Evolutionary conservation across 2,113 vertebrate species (phyloP), one percentile per base, ranked within the genome.

Genomic region (Cnemophilus loriae): DNA sequence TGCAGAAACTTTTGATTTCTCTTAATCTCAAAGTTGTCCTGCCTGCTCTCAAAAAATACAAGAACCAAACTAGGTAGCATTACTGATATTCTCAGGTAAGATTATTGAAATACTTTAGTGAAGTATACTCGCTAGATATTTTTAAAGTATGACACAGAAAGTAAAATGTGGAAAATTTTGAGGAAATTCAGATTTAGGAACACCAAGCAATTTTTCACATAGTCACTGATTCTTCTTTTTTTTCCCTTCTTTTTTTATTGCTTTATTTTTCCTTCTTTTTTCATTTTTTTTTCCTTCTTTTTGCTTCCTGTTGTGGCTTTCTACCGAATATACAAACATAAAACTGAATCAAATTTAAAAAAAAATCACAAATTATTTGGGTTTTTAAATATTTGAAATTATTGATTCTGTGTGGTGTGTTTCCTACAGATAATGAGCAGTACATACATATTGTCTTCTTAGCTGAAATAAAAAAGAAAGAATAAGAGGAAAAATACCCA

Each of bases 341-440:
- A 9, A 57, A 19, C 9, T 39, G 6, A 69, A 78, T n/a, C 2
- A 7, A 59, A 37, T 59, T 41, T 41, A 42, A 27, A 35, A 63
- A 18, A 20, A 39, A 32, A n/a, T 2, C 1, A 0, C 4, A 35
- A 73, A 18, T 41, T 50, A 20, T 28, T 53, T 30, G 10, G 0
- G 0, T 4, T 55, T 67, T 81, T 32, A 5, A n/a, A 27, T 22
- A 63, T 83, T 78, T 73, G 11, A n/a, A 37, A 23, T 60, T 44
- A 22, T 28, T 84, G 41, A 50, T 69, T 70, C 28, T 39, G 11
- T 20, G 3, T 27, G 3, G 6, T 44, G 53, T 44, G 9, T 35
- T 74, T 87, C 39, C 16, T 74, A 18, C 4, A 39, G 20, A 59
- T 0, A 3, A 53, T 22, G 14, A 74, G 7, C n/a, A 67, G 19